These are phyloP conservation scores for Drosophila tristis DNA, from an alignment of 1,140 invertebrate genomes.

Conservation along the genomic window DNA sequence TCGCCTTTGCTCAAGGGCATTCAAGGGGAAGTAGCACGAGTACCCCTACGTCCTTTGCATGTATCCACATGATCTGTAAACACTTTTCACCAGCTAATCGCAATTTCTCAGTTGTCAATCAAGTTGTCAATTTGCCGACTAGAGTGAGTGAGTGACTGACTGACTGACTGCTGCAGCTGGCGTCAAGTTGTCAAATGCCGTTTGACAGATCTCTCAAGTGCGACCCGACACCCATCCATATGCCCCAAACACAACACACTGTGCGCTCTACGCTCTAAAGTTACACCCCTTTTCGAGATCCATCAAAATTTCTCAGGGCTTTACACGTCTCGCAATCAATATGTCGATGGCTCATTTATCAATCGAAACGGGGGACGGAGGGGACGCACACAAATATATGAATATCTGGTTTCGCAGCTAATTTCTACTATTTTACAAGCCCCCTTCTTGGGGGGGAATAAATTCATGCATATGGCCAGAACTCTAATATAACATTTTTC, in stretches of 20 bases:
- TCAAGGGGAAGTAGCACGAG: constrained; percentile 15
- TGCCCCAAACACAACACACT: background rate
- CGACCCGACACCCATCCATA: constrained; percentile 4
- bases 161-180: constrained; percentile 64
- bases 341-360: constrained; percentile 60
- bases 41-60: background rate
- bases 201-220: constrained; percentile 71
- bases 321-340: constrained; percentile 52
- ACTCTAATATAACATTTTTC: constrained; percentile 44
- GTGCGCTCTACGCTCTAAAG: background rate
- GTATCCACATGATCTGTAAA: constrained; percentile 33
- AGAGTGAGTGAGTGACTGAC: constrained; percentile 17
- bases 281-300: constrained; percentile 52
- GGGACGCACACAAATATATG: constrained; percentile 18
- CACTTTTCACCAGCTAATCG: constrained; percentile 43
- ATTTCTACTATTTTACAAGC: constrained; percentile 43
- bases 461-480: constrained; percentile 33
- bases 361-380: constrained; percentile 23
- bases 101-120: constrained; percentile 81
- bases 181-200: constrained; percentile 58
- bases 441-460: constrained; percentile 40
- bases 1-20: constrained; percentile 56
- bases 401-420: constrained; percentile 37
- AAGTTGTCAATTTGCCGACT: constrained; percentile 67
- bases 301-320: constrained; percentile 60